A percentile compares a stretch with the other conserved stretches of the same genome.
Evolutionary conservation across 35 echinoderm and acorn worm species (phyloP).

Genomic region (Stichopus chloronotus): DNA sequence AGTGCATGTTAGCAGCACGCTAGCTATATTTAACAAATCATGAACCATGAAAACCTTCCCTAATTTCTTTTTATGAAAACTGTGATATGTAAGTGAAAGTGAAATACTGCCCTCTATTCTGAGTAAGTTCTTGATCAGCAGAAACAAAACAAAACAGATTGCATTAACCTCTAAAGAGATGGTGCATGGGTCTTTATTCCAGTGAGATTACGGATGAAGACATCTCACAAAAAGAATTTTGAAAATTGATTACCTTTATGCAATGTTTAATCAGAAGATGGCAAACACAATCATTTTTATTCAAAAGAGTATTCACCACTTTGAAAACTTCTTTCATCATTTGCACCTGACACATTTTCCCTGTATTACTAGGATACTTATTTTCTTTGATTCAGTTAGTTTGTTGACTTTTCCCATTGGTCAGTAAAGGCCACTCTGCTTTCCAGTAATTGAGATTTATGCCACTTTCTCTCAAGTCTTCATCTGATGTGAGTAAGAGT

Average conservation of each 20-base stretch:
- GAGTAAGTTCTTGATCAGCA: too few species aligned
- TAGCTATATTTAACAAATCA: neutral
- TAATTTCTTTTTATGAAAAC: neutral
- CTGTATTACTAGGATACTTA: neutral
- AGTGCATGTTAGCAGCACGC: neutral
- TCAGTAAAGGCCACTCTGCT: neutral
- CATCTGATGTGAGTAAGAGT: constrained; percentile 2
- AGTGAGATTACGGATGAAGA: too few species aligned
- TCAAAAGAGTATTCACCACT: constrained; percentile 27
- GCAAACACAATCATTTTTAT: constrained; percentile 22
- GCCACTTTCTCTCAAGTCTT: constrained; percentile 15
- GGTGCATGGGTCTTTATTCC: too few species aligned
- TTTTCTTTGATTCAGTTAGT: constrained; percentile 18
- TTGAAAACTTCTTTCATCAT: constrained; percentile 32
- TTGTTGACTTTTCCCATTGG: constrained; percentile 16
- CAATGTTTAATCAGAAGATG: constrained; percentile 4
- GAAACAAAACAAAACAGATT: too few species aligned
- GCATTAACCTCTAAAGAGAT: too few species aligned
- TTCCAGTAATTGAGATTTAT: neutral
- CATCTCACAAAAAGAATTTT: neutral
- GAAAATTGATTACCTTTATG: neutral
- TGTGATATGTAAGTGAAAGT: too few species aligned
- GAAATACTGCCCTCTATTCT: too few species aligned
- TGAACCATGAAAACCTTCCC: neutral
- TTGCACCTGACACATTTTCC: constrained; percentile 18